These are phyloP conservation scores for Ceratoteleas bidentatus DNA, from an alignment of 1,140 invertebrate species.

Conservation along the genomic window DNA sequence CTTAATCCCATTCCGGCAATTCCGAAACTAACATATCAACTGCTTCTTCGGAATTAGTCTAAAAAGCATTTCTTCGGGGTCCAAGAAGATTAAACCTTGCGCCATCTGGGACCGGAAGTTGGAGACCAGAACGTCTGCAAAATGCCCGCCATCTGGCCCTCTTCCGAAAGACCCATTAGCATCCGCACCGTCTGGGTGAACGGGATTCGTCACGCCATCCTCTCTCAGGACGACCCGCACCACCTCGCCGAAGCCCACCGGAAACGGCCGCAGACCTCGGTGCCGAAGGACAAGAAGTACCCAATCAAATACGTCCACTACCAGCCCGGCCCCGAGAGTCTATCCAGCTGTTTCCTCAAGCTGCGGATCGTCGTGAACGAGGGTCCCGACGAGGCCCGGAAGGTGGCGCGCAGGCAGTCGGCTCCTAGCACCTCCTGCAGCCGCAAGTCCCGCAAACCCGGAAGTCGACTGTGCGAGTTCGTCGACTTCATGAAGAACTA, in stretches of 20 bases:
- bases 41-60: no score
- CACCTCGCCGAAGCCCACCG: no score
- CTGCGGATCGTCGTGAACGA: constrained; percentile 72
- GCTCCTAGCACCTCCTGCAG: constrained; percentile 49
- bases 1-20: no score
- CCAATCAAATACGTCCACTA: constrained; percentile 55
- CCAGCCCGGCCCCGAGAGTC: constrained; percentile 58
- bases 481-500: constrained; percentile 53
- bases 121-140: constrained; percentile 11
- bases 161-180: constrained; percentile 86
- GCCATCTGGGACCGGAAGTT: no score
- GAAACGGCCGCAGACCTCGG: constrained; percentile 50
- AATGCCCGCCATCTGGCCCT: constrained; percentile 84
- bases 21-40: no score
- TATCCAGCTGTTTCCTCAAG: constrained; percentile 75
- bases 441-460: constrained; percentile 27
- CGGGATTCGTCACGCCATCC: constrained; percentile 86
- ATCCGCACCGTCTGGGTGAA: constrained; percentile 87
- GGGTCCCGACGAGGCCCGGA: constrained; percentile 28
- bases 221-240: constrained; percentile 84
- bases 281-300: constrained; percentile 57
- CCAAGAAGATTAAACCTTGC: no score
- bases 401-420: constrained; percentile 67
- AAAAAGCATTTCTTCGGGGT: no score
- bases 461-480: constrained; percentile 35